Evolutionary conservation across 2,113 vertebrate genomes (phyloP).

Genomic region (Pelecanus crispus): DNA sequence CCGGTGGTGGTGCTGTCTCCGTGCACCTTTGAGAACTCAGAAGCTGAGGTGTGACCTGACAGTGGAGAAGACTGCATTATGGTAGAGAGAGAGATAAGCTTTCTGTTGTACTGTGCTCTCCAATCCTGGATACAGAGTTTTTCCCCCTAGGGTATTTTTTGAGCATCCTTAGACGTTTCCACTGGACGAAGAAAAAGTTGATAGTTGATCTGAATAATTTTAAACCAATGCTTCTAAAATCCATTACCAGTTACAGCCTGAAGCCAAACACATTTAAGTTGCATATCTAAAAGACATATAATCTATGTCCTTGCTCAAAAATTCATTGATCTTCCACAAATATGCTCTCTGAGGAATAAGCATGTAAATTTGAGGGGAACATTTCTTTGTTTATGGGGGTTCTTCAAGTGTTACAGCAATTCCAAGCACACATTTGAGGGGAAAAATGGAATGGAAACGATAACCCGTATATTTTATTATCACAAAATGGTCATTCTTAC

Average conservation of each 20-base stretch:
- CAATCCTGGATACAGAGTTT: neutral
- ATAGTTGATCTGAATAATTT: neutral
- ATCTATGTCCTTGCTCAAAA: neutral
- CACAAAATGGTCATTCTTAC: neutral
- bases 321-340: neutral
- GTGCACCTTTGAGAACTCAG: neutral
- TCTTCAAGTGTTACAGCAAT: neutral
- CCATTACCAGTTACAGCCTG: neutral
- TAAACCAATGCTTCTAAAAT: neutral
- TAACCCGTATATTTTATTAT: neutral
- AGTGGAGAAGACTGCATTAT: neutral
- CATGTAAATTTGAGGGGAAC: neutral
- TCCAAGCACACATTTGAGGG: neutral
- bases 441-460: neutral
- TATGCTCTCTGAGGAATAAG: neutral
- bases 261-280: neutral
- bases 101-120: neutral
- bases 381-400: neutral
- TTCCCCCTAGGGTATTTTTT: neutral
- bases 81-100: neutral
- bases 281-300: neutral
- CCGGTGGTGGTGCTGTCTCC: neutral
- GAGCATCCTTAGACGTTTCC: neutral
- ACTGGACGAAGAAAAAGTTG: neutral
- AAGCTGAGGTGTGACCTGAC: neutral